phyloP scores from a whole-genome alignment of 1,140 invertebrate species.

The Scaptomyza pallida region DNA sequence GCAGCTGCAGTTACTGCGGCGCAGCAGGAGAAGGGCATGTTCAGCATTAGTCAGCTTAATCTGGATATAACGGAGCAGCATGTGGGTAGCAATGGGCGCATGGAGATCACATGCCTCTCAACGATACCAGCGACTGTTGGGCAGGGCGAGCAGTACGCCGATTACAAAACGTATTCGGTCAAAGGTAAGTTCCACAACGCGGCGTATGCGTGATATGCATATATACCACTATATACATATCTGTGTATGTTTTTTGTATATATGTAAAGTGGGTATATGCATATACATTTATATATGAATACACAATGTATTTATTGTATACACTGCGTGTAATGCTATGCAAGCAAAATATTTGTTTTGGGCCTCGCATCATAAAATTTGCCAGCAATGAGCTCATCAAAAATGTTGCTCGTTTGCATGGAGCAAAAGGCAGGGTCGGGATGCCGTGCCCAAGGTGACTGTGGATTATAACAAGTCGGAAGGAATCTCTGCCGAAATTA shows the following conservation, averaged over 20 bases:
- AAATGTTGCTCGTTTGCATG: constrained; percentile 46
- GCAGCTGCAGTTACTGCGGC: constrained; percentile 77
- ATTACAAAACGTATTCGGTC: constrained; percentile 88
- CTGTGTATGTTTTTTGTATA: constrained; percentile 5
- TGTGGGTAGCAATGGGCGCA: constrained; percentile 87
- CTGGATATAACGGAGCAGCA: constrained; percentile 88
- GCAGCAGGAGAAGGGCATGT: constrained; percentile 81
- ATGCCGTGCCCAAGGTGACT: constrained; percentile 20
- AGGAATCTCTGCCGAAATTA: constrained; percentile 68
- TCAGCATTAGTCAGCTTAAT: constrained; percentile 82
- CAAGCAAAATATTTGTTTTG: constrained; percentile 69
- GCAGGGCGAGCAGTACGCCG: constrained; percentile 87
- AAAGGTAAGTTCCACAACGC: constrained; percentile 85
- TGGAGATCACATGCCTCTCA: constrained; percentile 89
- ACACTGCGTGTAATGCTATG: constrained; percentile 57
- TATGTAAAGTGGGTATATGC: constrained; percentile 1
- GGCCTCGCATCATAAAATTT: constrained; percentile 47
- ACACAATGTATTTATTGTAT: constrained; percentile 50
- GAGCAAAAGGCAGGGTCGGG: not conserved
- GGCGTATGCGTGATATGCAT: constrained; percentile 68
- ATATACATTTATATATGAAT: constrained; percentile 2
- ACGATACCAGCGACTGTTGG: constrained; percentile 89
- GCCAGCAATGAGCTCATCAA: constrained; percentile 75
- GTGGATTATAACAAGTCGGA: constrained; percentile 61
- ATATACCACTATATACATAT: constrained; percentile 21